Conservation (phyloP, 2,113 vertebrate species). For the Alligator sinensis region DNA sequence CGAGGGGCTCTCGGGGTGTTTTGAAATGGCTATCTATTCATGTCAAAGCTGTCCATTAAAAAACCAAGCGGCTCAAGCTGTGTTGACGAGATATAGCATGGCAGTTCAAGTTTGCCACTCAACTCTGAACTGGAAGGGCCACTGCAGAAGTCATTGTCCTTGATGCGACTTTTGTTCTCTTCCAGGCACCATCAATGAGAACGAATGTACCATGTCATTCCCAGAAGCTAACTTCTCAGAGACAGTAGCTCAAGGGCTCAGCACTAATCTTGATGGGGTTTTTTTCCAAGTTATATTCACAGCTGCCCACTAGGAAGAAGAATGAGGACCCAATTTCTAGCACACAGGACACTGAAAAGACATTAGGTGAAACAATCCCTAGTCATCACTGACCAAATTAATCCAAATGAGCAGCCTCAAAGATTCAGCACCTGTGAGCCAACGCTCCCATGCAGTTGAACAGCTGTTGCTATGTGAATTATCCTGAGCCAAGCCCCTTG, state of each 20-base stretch:
- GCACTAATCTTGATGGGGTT: not conserved
- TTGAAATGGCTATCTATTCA: slow-evolving; percentile 35
- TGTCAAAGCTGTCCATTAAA: slow-evolving; percentile 11
- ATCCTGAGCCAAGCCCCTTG: accelerated
- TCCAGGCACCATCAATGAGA: not conserved
- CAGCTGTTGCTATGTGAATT: not conserved
- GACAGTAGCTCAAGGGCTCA: not conserved
- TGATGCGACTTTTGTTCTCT: not conserved
- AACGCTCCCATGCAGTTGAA: not conserved
- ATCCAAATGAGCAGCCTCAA: not conserved
- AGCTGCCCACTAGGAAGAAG: not conserved
- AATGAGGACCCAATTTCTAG: not conserved
- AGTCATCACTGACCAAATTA: not conserved
- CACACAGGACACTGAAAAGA: not conserved
- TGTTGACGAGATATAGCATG: slow-evolving; percentile 53
- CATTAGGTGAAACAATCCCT: not conserved
- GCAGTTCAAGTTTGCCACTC: slow-evolving; percentile 34
- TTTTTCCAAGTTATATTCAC: not conserved
- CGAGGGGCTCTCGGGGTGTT: slow-evolving; percentile 45
- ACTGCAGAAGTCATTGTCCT: slow-evolving; percentile 29
- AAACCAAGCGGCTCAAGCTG: slow-evolving; percentile 53
- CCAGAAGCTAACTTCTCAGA: not conserved
- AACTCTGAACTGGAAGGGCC: slow-evolving; percentile 1
- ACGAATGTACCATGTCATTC: not conserved
- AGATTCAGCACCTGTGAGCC: not conserved